phyloP scores from a whole-genome alignment of 1,140 invertebrate species.

The Psilanteris sp. region DNA sequence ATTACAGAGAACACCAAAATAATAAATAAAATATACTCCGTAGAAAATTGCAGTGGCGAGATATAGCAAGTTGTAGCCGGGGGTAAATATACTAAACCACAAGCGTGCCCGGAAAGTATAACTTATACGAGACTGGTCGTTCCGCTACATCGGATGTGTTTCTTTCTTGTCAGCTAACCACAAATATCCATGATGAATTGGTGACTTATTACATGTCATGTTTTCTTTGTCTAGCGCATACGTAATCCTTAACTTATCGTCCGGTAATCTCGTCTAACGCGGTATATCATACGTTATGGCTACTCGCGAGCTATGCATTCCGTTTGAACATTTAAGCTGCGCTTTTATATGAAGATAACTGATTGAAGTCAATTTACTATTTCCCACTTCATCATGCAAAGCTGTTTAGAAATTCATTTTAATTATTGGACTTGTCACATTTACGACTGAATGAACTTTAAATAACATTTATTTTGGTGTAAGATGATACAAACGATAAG shows the following conservation, averaged over 20 bases:
- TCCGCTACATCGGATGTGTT: constrained; percentile 24
- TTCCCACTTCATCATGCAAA: too few relatives aligned
- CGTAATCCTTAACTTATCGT: constrained; percentile 56
- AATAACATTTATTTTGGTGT: too few relatives aligned
- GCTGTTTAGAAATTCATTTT: too few relatives aligned
- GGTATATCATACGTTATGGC: constrained; percentile 6
- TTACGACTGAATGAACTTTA: too few relatives aligned
- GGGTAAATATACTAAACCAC: constrained; percentile 59
- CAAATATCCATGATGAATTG: constrained; percentile 45
- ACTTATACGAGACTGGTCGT: constrained; percentile 29
- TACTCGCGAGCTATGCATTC: too few relatives aligned
- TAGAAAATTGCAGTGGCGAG: constrained; percentile 63
- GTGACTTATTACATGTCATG: constrained; percentile 46
- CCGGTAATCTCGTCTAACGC: constrained; percentile 47
- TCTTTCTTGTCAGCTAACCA: constrained; percentile 36
- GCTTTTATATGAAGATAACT: too few relatives aligned
- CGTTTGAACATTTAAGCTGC: too few relatives aligned
- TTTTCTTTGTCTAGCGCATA: constrained; percentile 48
- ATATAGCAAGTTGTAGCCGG: constrained; percentile 60
- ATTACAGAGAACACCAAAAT: constrained; percentile 26
- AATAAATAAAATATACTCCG: constrained; percentile 59
- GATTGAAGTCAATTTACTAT: too few relatives aligned
- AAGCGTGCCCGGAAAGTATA: constrained; percentile 65
- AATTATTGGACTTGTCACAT: too few relatives aligned
- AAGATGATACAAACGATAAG: too few relatives aligned